Evolutionary conservation across 2,797 vertebrate species (phyloP).

Genomic region (Gila robusta): DNA sequence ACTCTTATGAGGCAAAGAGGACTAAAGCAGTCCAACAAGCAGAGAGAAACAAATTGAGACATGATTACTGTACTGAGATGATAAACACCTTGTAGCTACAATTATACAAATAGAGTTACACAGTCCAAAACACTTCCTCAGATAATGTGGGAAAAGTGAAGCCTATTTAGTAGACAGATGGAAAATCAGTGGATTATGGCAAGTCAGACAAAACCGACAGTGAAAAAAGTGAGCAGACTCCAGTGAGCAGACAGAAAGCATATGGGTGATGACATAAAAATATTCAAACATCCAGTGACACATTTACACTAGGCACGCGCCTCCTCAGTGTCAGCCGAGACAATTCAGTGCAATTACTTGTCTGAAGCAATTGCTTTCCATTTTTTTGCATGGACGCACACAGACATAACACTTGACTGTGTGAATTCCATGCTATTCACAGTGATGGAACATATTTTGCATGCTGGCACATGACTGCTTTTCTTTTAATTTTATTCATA

Average conservation of each 20-base stretch:
- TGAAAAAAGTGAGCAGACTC: background rate
- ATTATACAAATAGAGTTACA: conserved; percentile 1
- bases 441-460: background rate
- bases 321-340: conserved; percentile 9
- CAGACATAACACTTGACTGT: background rate
- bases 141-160: conserved; percentile 19
- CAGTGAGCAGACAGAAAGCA: conserved; percentile 19
- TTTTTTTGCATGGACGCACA: background rate
- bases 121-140: conserved; percentile 29
- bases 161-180: conserved; percentile 19
- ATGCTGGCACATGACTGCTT: conserved; percentile 4
- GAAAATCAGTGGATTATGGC: conserved; percentile 32
- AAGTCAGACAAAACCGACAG: background rate
- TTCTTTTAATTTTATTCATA: background rate
- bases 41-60: background rate
- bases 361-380: background rate
- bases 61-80: background rate
- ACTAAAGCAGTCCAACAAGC: background rate
- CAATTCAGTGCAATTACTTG: background rate
- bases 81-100: conserved; percentile 13
- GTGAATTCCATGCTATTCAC: conserved; percentile 17
- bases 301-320: conserved; percentile 49
- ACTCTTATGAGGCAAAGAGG: background rate
- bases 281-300: conserved; percentile 44
- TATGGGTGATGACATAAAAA: conserved; percentile 46